Evolutionary conservation across 1,140 invertebrate genomes (phyloP), one percentile per base, ranked within the genome.

Genomic region (Mactra quadrangularis): DNA sequence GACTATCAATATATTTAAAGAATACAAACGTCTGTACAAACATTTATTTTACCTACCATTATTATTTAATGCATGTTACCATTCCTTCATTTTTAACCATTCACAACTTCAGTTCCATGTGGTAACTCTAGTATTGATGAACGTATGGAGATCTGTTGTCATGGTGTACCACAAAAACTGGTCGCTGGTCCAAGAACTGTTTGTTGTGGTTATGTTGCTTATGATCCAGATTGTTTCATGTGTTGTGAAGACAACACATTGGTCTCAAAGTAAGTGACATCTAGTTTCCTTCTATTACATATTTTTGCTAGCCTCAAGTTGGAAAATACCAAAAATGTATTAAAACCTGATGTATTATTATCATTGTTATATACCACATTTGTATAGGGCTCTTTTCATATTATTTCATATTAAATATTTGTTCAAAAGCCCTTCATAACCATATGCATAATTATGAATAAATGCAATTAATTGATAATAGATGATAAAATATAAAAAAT

Each of bases 201-300:
- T 27, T 82, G 79, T 35, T 82, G 79, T 55, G 79, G 50, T 27
- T 62, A 45, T 29, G 55, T 38, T 15, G 70, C 79, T 1, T 82
- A 74, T 45, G 79, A 82, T 55, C 71, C 79, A 9, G 47, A 75
- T 31, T 74, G 71, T 19, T 60, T 74, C n/a, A 74, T 82, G 4
- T 82, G 79, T 19, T 82, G 79, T 62, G 55, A 59, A 15, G 64
- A 68, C 52, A n/a, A 35, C 45, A 66, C n/a, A 0, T 53, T 82
- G 9, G 66, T 55, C 19, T 78, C 76, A 1, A 78, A 47, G 76
- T 78, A 31, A 33, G 31, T 60, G 4, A 29, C 27, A 29, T 60
- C 25, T 7, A 57, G 9, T 22, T 57, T 57, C 17, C 41, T 47
- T 47, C 7, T 47, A 47, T 17, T 17, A 17, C 7, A 9, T 47